phyloP scores from a whole-genome alignment of 2,888 invertebrate genomes.

The Mesorhabditis belari region DNA sequence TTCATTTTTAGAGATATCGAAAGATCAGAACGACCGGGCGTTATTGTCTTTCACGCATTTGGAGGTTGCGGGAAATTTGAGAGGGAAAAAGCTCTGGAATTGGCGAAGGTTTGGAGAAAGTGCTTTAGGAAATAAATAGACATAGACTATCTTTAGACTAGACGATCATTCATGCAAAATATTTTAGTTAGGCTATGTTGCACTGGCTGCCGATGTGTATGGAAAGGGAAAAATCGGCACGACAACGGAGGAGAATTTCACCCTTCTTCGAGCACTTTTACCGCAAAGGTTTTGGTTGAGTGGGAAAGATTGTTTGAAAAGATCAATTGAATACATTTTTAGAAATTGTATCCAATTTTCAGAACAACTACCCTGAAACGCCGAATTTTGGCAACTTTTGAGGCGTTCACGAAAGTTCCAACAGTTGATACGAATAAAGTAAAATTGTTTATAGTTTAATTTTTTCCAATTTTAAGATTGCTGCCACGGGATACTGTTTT shows the following conservation, averaged over 20 bases:
- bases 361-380: slow-evolving; percentile 18
- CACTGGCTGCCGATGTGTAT: slow-evolving; percentile 44
- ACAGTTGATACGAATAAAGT: slow-evolving; percentile 14
- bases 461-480: slow-evolving; percentile 21
- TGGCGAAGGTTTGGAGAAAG: slow-evolving; percentile 23
- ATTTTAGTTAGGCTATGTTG: slow-evolving; percentile 38
- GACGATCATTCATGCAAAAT: not conserved
- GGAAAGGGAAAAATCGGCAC: slow-evolving; percentile 39
- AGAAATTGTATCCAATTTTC: not conserved
- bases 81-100: slow-evolving; percentile 24
- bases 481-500: slow-evolving; percentile 45
- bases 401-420: slow-evolving; percentile 22
- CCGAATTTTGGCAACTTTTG: slow-evolving; percentile 27
- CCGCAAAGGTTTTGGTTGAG: no score
- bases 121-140: not conserved
- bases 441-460: not conserved
- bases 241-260: slow-evolving; percentile 26
- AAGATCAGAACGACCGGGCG: slow-evolving; percentile 22
- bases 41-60: slow-evolving; percentile 43
- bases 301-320: no score
- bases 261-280: slow-evolving; percentile 26
- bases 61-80: slow-evolving; percentile 37
- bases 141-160: not conserved
- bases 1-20: slow-evolving; percentile 5
- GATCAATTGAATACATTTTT: no score